These are phyloP conservation scores for Orestias chungarensis DNA, from an alignment of 2,797 vertebrate species.

Conservation along the genomic window DNA sequence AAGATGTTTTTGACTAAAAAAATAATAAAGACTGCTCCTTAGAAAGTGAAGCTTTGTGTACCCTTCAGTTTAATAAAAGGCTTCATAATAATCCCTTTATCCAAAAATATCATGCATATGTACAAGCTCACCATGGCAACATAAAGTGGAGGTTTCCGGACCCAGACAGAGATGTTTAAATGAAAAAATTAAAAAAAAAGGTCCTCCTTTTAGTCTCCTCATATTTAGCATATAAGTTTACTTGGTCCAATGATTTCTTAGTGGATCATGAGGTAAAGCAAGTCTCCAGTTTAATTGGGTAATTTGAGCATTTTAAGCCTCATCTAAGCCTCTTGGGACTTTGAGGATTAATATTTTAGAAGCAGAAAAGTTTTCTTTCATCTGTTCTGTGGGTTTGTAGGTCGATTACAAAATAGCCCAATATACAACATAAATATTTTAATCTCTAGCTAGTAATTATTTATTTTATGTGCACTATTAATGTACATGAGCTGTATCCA, in stretches of 20 bases:
- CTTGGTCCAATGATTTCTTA: neutral
- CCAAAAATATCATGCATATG: constrained; percentile 5
- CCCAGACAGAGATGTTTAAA: neutral
- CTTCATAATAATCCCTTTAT: constrained; percentile 24
- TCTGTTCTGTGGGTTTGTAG: neutral
- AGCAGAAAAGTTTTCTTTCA: neutral
- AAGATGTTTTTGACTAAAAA: neutral
- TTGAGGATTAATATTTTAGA: neutral
- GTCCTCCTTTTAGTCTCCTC: neutral
- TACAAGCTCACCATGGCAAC: constrained; percentile 43
- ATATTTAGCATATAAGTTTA: neutral
- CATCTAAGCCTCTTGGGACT: neutral
- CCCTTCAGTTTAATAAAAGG: neutral
- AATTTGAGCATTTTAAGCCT: neutral
- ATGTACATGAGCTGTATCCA: neutral
- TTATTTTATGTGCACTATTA: neutral
- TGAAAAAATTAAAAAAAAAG: neutral
- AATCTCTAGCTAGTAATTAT: too few relatives aligned
- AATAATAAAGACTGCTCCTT: constrained; percentile 10
- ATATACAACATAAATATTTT: too few relatives aligned
- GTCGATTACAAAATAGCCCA: too few relatives aligned
- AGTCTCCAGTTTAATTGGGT: neutral
- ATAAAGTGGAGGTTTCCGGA: neutral
- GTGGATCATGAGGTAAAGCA: neutral
- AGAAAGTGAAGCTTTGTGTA: constrained; percentile 16